Evolutionary conservation across 2,113 vertebrate species (phyloP).

Genomic region (Leuciscus idus): DNA sequence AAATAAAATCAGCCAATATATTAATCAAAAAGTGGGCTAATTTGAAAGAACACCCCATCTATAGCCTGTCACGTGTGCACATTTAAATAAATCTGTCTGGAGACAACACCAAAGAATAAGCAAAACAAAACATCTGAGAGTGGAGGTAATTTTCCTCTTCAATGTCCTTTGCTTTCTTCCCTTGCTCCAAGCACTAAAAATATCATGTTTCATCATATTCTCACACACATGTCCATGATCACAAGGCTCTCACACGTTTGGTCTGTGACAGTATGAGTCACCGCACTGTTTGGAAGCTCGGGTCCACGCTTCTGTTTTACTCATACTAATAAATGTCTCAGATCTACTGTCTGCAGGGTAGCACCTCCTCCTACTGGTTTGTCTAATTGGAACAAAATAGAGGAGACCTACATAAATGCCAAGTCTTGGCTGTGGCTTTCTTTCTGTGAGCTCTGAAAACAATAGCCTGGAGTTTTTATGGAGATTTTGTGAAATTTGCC

Average conservation of each 20-base stretch:
- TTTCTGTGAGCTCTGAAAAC: constrained; percentile 21
- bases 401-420: constrained; percentile 30
- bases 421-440: constrained; percentile 11
- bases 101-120: neutral
- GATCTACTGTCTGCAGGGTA: constrained; percentile 39
- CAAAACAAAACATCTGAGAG: neutral
- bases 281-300: constrained; percentile 16
- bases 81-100: neutral
- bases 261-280: constrained; percentile 36
- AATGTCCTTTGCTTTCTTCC: neutral
- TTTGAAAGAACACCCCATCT: neutral
- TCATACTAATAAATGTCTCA: constrained; percentile 35
- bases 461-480: constrained; percentile 16
- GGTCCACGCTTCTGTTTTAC: constrained; percentile 35
- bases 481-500: constrained; percentile 22
- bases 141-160: neutral
- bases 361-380: constrained; percentile 41
- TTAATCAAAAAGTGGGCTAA: neutral
- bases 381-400: constrained; percentile 50
- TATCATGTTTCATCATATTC: constrained; percentile 1
- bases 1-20: neutral
- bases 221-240: neutral
- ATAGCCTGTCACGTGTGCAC: neutral
- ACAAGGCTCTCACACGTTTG: constrained; percentile 23
- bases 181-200: neutral